Base-by-base conservation (phyloP, 2,797 vertebrate genomes). In the Erpetoichthys calabaricus region DNA sequence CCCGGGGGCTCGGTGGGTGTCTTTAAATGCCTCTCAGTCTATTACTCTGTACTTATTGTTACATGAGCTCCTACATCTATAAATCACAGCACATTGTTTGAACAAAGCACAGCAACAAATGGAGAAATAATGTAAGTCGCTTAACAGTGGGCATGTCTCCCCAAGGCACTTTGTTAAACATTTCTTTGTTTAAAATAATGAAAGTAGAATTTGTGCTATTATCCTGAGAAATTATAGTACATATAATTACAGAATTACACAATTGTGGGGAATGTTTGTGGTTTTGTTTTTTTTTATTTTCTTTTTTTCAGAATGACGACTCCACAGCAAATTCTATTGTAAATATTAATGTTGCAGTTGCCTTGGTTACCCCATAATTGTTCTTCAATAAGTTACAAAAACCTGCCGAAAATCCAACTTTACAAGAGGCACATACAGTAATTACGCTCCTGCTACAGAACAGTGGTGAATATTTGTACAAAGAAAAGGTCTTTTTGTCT, bases 401-500 rank as follows among this genome's bases (percentile, higher is more conserved):
- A 49, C 47, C 47, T 49, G 4, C 47, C 7, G 47, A 7, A n/a
- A n/a, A n/a, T 49, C 47, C 47, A 49, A 49, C 7, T 49, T 49
- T 49, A 4, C 25, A 25, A n/a, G 47, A 49, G 47, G n/a, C 47
- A 49, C 47, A 49, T 7, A 2, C 25, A 25, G 25, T 25, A 49
- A 49, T 49, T 49, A n/a, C 7, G 47, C 47, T 7, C 7, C n/a
- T 49, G n/a, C 47, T 49, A 49, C 7, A 49, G 47, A 49, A 49
- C 47, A 3, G 7, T 49, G 47, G 4, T 49, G 47, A 49, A 7
- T 49, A n/a, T 49, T 49, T 49, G 47, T 49, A 49, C 47, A 49
- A n/a, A 49, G n/a, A 49, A 49, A 7, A 49, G n/a, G n/a, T 49
- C 47, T 49, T 49, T 49, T 49, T 49, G 47, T 49, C 47, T 49